A percentile compares a stretch with the other conserved stretches of the same genome.
Evolutionary conservation across 2,113 vertebrate species (phyloP).

Genomic region (Saccopteryx bilineata): DNA sequence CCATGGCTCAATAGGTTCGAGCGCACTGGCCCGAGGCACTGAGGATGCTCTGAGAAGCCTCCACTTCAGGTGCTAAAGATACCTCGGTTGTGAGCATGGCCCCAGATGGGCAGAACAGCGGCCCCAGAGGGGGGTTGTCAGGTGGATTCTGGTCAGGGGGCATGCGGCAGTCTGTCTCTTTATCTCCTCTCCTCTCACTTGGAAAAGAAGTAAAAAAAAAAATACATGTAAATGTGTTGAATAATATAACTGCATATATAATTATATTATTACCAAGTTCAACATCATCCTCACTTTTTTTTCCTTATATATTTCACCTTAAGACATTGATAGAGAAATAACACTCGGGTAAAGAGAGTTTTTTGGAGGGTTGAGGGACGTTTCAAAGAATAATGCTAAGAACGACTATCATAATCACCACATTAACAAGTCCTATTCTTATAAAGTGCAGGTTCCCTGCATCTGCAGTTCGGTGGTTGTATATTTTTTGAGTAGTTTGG

Average conservation of each 20-base stretch:
- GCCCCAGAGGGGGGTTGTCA: too few relatives aligned
- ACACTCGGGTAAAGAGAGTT: not conserved
- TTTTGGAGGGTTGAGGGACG: not conserved
- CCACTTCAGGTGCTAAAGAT: too few relatives aligned
- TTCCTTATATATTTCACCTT: not conserved
- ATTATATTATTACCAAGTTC: not conserved
- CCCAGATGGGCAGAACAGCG: too few relatives aligned
- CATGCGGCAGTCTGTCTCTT: too few relatives aligned
- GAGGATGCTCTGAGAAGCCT: too few relatives aligned
- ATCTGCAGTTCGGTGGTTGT: not conserved
- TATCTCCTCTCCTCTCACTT: too few relatives aligned
- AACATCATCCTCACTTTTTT: not conserved
- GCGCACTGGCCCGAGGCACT: too few relatives aligned
- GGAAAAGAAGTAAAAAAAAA: not conserved
- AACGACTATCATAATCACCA: not conserved
- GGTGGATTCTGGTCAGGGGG: too few relatives aligned
- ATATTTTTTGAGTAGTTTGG: not conserved
- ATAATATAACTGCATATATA: not conserved
- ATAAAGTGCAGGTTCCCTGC: not conserved
- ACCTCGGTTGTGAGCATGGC: too few relatives aligned
- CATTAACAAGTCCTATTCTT: not conserved
- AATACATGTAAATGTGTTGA: not conserved
- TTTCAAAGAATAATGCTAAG: not conserved
- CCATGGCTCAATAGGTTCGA: too few relatives aligned
- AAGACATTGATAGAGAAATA: not conserved